Conservation (phyloP, 2,797 vertebrate genomes). For the Apogon hyalosoma region DNA sequence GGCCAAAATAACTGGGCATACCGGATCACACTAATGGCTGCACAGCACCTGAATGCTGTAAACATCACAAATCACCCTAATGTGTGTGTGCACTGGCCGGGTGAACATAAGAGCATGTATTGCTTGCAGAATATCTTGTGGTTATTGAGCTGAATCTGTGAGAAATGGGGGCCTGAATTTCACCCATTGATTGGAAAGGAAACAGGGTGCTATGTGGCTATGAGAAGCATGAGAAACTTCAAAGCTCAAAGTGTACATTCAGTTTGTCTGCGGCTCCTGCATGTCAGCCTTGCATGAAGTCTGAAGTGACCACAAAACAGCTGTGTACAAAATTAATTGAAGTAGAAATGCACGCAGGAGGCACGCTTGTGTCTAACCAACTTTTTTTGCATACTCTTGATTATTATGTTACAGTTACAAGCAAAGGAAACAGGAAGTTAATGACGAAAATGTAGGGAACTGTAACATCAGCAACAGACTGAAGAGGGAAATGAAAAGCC, state of each 20-base stretch:
- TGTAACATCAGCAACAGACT: not conserved
- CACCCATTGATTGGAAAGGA: not conserved
- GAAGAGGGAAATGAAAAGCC: not conserved
- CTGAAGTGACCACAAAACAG: not conserved
- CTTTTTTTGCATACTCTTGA: constrained; percentile 9
- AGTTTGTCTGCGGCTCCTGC: not conserved
- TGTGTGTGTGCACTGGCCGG: not conserved
- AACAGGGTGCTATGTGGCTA: not conserved
- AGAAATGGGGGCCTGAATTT: not conserved
- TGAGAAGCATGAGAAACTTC: not conserved
- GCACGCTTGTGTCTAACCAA: not conserved
- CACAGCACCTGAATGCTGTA: not conserved
- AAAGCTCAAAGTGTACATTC: not conserved
- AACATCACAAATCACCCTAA: not conserved
- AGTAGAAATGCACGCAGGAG: constrained; percentile 2
- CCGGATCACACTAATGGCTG: not conserved
- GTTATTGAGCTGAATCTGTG: not conserved
- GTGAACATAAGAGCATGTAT: not conserved
- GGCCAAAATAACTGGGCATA: constrained; percentile 3
- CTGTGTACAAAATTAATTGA: not conserved
- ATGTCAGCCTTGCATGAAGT: constrained; percentile 27
- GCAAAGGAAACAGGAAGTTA: constrained; percentile 30
- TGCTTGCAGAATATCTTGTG: not conserved
- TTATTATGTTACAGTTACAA: constrained; percentile 23
- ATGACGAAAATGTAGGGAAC: constrained; percentile 24